Percentiles rank a stretch among this genome's conserved stretches.
Conservation (phyloP, 2,797 vertebrate species). For the Darevskia nairensis region DNA sequence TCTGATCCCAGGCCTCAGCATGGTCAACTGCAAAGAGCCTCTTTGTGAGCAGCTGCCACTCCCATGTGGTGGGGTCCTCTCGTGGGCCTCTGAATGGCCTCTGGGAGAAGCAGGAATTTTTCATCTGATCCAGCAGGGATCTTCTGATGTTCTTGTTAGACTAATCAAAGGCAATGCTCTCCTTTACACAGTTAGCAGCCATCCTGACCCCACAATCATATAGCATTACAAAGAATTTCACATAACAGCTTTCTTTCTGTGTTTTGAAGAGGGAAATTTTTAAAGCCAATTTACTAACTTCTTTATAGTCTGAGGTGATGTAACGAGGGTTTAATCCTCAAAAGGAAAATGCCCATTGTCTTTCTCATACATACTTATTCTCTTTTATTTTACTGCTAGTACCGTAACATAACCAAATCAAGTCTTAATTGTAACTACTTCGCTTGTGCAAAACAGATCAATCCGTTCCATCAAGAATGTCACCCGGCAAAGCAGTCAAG, state of each 20-base stretch:
- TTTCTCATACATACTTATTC: conserved; percentile 29
- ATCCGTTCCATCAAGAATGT: conserved; percentile 74
- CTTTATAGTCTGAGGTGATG: background rate
- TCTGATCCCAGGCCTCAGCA: too few relatives aligned
- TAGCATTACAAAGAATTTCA: background rate
- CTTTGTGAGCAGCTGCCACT: too few relatives aligned
- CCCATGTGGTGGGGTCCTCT: too few relatives aligned
- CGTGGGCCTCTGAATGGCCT: background rate
- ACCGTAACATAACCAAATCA: conserved; percentile 71
- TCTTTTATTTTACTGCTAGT: conserved; percentile 62
- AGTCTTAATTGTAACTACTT: conserved; percentile 74
- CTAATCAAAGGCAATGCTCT: background rate
- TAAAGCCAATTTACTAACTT: background rate
- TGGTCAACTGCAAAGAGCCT: too few relatives aligned
- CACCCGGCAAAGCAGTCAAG: conserved; percentile 70
- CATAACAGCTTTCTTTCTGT: background rate
- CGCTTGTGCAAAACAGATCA: conserved; percentile 75
- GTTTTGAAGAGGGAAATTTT: background rate
- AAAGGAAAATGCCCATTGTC: conserved; percentile 32
- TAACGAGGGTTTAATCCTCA: conserved; percentile 32
- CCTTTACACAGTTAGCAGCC: background rate
- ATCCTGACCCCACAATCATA: background rate
- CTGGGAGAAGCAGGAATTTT: background rate
- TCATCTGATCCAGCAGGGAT: background rate
- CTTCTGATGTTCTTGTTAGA: background rate